A percentile compares a stretch with the other conserved stretches of the same genome.
These are phyloP conservation scores for Sweltsa coloradensis DNA, from an alignment of 1,140 invertebrate species.

Conservation along the genomic window DNA sequence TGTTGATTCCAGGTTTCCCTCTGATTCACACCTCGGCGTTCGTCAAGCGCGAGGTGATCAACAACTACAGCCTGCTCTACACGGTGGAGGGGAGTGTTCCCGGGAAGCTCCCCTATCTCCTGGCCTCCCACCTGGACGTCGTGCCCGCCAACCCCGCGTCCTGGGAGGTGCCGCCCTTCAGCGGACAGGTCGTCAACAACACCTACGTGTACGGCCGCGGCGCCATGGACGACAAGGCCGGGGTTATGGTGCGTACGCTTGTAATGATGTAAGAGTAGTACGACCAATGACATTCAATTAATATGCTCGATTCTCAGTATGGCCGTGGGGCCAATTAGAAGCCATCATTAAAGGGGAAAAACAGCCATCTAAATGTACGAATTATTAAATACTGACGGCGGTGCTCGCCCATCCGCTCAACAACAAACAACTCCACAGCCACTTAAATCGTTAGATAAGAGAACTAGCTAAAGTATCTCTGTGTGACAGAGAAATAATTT, in stretches of 20 bases:
- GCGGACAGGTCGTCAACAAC: conserved; percentile 31
- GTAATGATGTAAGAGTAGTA: no score
- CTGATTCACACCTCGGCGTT: conserved; percentile 30
- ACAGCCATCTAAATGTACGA: no score
- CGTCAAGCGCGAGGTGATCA: conserved; percentile 30
- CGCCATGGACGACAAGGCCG: conserved; percentile 39
- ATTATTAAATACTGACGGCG: background rate
- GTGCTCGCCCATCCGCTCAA: no score
- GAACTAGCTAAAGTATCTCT: no score
- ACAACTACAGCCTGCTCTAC: conserved; percentile 37
- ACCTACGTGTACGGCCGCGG: conserved; percentile 40
- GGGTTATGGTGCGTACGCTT: conserved; percentile 37
- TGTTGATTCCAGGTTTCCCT: conserved; percentile 37
- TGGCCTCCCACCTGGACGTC: conserved; percentile 39
- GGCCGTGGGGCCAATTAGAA: no score
- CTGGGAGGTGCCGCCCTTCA: conserved; percentile 39
- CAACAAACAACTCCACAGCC: no score
- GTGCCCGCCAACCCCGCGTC: no score
- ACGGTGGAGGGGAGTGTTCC: conserved; percentile 24
- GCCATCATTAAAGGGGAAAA: no score
- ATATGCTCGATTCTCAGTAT: no score
- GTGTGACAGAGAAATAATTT: no score
- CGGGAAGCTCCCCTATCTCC: conserved; percentile 34
- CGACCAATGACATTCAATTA: no score
- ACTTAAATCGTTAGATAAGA: no score